Percentiles rank a stretch among this genome's conserved stretches.
Evolutionary conservation across 2,797 vertebrate species (phyloP).

Genomic region (Antrozous pallidus): DNA sequence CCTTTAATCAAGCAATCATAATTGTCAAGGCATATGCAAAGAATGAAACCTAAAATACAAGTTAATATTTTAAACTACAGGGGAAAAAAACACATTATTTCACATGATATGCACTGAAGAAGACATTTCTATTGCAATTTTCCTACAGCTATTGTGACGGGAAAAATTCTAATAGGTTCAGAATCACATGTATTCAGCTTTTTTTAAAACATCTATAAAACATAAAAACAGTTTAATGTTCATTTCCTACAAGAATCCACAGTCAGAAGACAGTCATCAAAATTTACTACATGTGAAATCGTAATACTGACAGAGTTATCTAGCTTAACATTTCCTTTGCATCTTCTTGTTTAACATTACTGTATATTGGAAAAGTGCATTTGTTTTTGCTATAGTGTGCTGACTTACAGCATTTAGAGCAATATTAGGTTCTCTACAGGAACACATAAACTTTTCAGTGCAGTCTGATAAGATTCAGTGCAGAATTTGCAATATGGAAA

Average conservation of each 20-base stretch:
- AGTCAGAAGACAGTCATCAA: slow-evolving; percentile 68
- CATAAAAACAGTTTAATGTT: slow-evolving; percentile 74
- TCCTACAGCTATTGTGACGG: slow-evolving; percentile 66
- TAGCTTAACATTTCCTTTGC: background rate
- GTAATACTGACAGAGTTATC: slow-evolving; percentile 34
- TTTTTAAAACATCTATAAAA: slow-evolving; percentile 76
- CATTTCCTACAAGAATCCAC: slow-evolving; percentile 45
- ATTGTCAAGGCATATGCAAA: slow-evolving; percentile 67
- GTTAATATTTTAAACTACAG: slow-evolving; percentile 66
- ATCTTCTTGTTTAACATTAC: slow-evolving; percentile 57
- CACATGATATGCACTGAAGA: slow-evolving; percentile 48
- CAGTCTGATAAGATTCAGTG: slow-evolving; percentile 39
- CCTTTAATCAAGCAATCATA: slow-evolving; percentile 63
- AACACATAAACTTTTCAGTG: background rate
- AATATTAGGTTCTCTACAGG: slow-evolving; percentile 49
- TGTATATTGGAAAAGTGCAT: slow-evolving; percentile 2
- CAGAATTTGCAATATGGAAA: background rate
- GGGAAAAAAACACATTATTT: slow-evolving; percentile 65
- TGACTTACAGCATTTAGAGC: slow-evolving; percentile 29
- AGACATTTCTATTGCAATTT: slow-evolving; percentile 73
- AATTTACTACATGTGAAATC: slow-evolving; percentile 68
- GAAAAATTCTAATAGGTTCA: slow-evolving; percentile 69
- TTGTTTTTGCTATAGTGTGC: slow-evolving; percentile 50
- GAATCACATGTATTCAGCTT: slow-evolving; percentile 71
- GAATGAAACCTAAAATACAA: slow-evolving; percentile 66